Evolutionary conservation across 1,140 invertebrate genomes (phyloP).

Genomic region (Centruroides sculpturatus): DNA sequence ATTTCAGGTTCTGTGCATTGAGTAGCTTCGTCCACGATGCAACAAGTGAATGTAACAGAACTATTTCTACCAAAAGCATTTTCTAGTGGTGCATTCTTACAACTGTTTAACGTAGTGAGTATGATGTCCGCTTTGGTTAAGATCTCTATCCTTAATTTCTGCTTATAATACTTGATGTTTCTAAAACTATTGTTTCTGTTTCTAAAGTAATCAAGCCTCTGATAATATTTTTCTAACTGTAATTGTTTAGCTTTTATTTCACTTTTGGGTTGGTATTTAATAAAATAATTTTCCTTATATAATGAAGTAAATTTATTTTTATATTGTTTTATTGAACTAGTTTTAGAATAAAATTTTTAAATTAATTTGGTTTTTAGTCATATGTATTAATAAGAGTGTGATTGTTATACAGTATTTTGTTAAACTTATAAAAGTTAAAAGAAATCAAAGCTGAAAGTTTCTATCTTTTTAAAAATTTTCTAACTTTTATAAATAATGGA

Average conservation of each 20-base stretch:
- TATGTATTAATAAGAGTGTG: too few species aligned
- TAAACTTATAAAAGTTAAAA: too few species aligned
- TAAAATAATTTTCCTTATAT: too few species aligned
- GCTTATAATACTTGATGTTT: not conserved
- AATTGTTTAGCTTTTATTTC: not conserved
- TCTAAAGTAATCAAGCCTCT: not conserved
- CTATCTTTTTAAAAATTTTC: too few species aligned
- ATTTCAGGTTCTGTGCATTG: slow-evolving; percentile 69
- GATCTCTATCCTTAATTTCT: slow-evolving; percentile 27
- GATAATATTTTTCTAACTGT: not conserved
- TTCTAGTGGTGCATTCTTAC: slow-evolving; percentile 26
- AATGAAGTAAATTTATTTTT: too few species aligned
- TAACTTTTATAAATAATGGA: too few species aligned
- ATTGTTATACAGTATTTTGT: too few species aligned
- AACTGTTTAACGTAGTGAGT: slow-evolving; percentile 47
- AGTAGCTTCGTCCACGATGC: slow-evolving; percentile 83
- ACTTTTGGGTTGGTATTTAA: too few species aligned
- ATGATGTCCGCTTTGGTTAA: slow-evolving; percentile 44
- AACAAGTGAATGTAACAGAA: slow-evolving; percentile 48
- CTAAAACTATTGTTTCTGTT: not conserved
- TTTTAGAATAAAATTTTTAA: too few species aligned
- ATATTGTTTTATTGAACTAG: too few species aligned
- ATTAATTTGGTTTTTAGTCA: too few species aligned
- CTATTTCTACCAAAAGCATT: slow-evolving; percentile 25
- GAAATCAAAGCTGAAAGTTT: too few species aligned